Conservation (phyloP, 2,113 vertebrate genomes). For the Python bivittatus region DNA sequence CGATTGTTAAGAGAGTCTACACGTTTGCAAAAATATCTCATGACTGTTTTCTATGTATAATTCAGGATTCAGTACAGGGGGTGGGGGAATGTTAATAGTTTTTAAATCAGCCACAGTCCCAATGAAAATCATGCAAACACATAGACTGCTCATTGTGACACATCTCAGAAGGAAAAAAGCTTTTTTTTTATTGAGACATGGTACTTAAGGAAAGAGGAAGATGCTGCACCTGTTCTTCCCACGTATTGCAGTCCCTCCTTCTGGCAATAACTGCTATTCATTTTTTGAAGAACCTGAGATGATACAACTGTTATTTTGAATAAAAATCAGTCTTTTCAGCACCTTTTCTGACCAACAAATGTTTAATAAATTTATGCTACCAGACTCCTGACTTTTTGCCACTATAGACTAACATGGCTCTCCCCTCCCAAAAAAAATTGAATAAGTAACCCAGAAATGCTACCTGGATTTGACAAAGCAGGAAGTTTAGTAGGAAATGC, state of each 20-base stretch:
- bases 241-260: background rate
- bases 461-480: background rate
- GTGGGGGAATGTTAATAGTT: background rate
- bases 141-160: background rate
- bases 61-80: background rate
- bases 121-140: background rate
- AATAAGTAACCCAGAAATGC: background rate
- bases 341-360: background rate
- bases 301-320: background rate
- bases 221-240: background rate
- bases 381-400: too few relatives aligned
- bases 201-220: background rate
- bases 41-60: background rate
- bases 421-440: background rate
- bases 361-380: background rate
- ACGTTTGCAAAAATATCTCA: background rate
- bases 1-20: background rate
- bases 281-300: background rate
- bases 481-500: background rate
- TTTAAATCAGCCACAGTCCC: background rate
- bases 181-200: too few relatives aligned
- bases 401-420: background rate
- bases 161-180: background rate
- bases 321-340: background rate
- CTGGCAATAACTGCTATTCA: background rate